Evolutionary conservation across 2,888 invertebrate species (phyloP).

Genomic region (Rhagonycha fulva): DNA sequence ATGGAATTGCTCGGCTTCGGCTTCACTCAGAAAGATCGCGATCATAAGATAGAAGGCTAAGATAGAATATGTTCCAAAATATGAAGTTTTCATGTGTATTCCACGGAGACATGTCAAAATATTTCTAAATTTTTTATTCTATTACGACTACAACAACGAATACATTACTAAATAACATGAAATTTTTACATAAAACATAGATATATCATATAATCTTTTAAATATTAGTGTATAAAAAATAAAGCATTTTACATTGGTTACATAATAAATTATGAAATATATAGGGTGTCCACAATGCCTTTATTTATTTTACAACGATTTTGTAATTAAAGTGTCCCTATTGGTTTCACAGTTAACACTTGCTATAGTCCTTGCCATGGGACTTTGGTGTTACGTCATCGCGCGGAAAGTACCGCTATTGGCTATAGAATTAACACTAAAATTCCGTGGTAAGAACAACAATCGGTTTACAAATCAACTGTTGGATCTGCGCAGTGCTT

Average conservation of each 20-base stretch:
- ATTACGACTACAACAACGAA: neutral
- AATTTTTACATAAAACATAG: neutral
- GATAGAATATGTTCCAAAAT: too few relatives aligned
- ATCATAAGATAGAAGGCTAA: too few relatives aligned
- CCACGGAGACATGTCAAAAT: too few relatives aligned
- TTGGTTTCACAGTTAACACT: neutral
- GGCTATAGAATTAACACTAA: too few relatives aligned
- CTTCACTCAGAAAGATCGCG: too few relatives aligned
- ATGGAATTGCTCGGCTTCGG: too few relatives aligned
- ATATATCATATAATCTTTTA: neutral
- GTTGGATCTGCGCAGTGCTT: neutral
- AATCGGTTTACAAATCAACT: neutral
- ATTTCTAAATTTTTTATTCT: neutral
- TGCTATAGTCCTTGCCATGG: too few relatives aligned
- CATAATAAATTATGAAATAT: neutral
- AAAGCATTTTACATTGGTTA: neutral
- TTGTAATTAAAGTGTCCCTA: neutral
- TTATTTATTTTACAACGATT: neutral
- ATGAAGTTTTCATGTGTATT: too few relatives aligned
- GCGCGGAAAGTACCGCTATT: too few relatives aligned
- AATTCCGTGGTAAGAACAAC: too few relatives aligned
- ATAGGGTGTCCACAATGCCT: neutral
- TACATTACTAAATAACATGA: neutral
- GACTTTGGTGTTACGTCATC: too few relatives aligned
- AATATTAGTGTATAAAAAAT: slow-evolving; percentile 1